These are phyloP conservation scores for Hoplodrina blanda DNA, from an alignment of 2,888 invertebrate species.

Conservation along the genomic window DNA sequence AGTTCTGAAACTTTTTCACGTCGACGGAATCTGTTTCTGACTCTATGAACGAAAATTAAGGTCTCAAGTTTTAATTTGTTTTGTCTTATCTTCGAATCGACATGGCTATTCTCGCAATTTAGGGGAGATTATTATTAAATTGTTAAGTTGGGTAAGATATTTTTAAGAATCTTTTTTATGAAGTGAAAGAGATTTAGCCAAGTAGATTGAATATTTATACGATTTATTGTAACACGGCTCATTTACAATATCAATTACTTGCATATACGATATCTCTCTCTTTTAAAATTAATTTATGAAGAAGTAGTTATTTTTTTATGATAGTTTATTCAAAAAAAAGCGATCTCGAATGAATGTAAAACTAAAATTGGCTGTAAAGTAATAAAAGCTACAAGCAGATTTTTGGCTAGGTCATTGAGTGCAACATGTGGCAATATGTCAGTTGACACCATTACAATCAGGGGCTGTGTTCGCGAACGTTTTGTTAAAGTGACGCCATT, in stretches of 20 bases:
- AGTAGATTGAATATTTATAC: not conserved
- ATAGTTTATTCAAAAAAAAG: not conserved
- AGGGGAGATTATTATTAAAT: slow-evolving; percentile 37
- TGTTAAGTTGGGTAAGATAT: slow-evolving; percentile 33
- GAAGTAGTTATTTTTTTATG: not conserved
- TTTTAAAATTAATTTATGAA: no score
- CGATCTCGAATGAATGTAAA: not conserved
- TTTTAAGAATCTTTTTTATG: slow-evolving; percentile 5
- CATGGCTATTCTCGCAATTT: slow-evolving; percentile 51
- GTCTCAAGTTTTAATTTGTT: slow-evolving; percentile 63
- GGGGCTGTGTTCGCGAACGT: slow-evolving; percentile 22
- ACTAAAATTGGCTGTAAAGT: slow-evolving; percentile 21
- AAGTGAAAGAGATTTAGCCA: not conserved
- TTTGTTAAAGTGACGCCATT: slow-evolving; percentile 35
- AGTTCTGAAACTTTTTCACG: slow-evolving; percentile 58
- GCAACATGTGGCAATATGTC: slow-evolving; percentile 54
- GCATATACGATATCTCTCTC: no score
- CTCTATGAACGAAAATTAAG: slow-evolving; percentile 57
- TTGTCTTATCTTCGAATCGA: slow-evolving; percentile 62
- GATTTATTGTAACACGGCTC: not conserved
- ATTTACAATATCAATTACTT: no score
- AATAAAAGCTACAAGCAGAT: slow-evolving; percentile 10
- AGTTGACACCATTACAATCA: slow-evolving; percentile 39
- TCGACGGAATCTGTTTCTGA: slow-evolving; percentile 46
- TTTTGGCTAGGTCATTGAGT: slow-evolving; percentile 25